Evolutionary conservation across 2,113 vertebrate genomes (phyloP), one percentile per base, ranked within the genome.

Genomic region (Cepphus grylle): DNA sequence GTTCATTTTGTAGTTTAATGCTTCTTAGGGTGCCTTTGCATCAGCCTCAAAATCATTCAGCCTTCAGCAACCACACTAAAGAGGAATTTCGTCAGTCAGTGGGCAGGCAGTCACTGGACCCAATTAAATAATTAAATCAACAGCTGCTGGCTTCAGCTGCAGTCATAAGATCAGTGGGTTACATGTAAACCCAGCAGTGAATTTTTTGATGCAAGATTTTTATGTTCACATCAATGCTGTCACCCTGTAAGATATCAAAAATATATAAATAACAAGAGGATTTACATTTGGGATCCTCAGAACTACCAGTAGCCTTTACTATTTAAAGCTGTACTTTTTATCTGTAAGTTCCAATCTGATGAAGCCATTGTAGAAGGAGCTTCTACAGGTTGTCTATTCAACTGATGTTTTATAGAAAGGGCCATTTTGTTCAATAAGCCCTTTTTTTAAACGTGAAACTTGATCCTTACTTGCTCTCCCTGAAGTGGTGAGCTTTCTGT

Each of bases 401-500:
- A 34, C n/a, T 18, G 5, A 52, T 61, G 7, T 69, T 93, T 77
- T 76, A 78, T 36, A 87, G 69, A 93, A 81, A 65, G 26, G 29
- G 30, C 6, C 63, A 15, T 62, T 85, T 85, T 72, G 70, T 92
- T 87, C 91, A 76, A 29, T 65, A 84, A 89, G 30, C 40, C 16
- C 69, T 88, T 61, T 86, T 86, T 81, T 59, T 3, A 36, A 87
- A 76, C 27, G 22, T 43, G 92, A 69, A 81, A 89, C 49, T 76
- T 8, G 5, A 82, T 80, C 58, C 76, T 82, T 84, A 23, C 42
- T 90, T 70, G 63, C 38, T 81, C 22, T 81, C 36, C 12, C 58
- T 89, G 78, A 91, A 92, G 73, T 38, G 50, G 62, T 49, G 81
- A 93, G 58, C 56, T 86, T 83, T 93, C 76, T 94, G 36, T 92